phyloP scores from a whole-genome alignment of 2,113 vertebrate species.

The Galeopterus variegatus region DNA sequence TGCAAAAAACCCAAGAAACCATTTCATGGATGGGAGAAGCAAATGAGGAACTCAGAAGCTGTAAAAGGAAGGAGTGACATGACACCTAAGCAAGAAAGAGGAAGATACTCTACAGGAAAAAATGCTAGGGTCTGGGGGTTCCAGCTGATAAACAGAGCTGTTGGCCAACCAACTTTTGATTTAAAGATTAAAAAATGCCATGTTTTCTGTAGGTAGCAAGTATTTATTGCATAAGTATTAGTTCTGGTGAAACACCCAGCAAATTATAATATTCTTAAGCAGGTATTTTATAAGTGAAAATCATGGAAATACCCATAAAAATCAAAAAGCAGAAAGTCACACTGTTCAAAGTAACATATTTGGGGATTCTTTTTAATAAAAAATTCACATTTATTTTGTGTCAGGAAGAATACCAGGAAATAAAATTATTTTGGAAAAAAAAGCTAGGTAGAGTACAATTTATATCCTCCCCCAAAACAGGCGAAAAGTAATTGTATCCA shows the following conservation, averaged over 20 bases:
- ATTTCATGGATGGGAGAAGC: not conserved
- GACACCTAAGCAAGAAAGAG: not conserved
- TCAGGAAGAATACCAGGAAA: constrained; percentile 60
- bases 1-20: constrained; percentile 10
- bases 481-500: constrained; percentile 56
- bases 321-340: constrained; percentile 63
- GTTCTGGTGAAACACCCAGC: constrained; percentile 11
- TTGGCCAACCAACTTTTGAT: not conserved
- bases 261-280: constrained; percentile 30
- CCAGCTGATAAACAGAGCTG: not conserved
- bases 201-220: constrained; percentile 30
- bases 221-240: constrained; percentile 48
- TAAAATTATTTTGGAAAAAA: constrained; percentile 74
- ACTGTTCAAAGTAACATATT: constrained; percentile 47
- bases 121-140: not conserved
- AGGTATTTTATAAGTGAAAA: constrained; percentile 56
- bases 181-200: not conserved
- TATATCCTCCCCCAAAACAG: not conserved
- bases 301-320: constrained; percentile 34
- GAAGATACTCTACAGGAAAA: not conserved
- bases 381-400: constrained; percentile 74
- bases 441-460: constrained; percentile 32
- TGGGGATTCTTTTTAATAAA: constrained; percentile 64
- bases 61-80: not conserved
- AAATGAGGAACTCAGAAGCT: not conserved